phyloP scores from a whole-genome alignment of 2,888 invertebrate species.

The Zonitis immaculata region DNA sequence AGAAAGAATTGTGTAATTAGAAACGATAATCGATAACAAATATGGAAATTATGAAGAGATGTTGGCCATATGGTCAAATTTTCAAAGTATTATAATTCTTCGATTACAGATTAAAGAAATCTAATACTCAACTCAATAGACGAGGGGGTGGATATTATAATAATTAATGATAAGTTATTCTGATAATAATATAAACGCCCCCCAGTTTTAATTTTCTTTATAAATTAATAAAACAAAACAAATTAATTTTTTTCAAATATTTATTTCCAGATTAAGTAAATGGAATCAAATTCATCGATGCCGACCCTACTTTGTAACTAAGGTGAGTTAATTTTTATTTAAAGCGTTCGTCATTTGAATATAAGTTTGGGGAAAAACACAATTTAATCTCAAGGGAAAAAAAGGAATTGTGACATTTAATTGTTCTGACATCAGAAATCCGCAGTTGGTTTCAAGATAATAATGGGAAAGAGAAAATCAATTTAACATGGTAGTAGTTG shows the following conservation, averaged over 20 bases:
- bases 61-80: constrained; percentile 13
- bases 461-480: neutral
- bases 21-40: constrained; percentile 8
- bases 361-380: neutral
- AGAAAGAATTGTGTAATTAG: constrained; percentile 11
- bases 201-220: neutral
- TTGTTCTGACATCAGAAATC: neutral
- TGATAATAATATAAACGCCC: neutral
- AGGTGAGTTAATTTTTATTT: too few species aligned
- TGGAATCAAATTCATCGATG: constrained; percentile 45
- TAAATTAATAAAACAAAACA: too few species aligned
- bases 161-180: neutral
- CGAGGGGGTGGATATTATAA: constrained; percentile 23
- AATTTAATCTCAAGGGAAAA: neutral
- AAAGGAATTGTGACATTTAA: neutral
- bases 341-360: too few species aligned
- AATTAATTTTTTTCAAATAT: too few species aligned
- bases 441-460: neutral
- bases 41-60: neutral
- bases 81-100: constrained; percentile 17
- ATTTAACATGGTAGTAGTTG: neutral
- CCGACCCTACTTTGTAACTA: constrained; percentile 44
- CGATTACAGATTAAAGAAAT: constrained; percentile 16
- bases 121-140: constrained; percentile 10
- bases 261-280: constrained; percentile 47